Percentiles rank a stretch among this genome's conserved stretches.
Evolutionary conservation across 2,113 vertebrate species (phyloP).

Genomic region (Eurystomus gularis): DNA sequence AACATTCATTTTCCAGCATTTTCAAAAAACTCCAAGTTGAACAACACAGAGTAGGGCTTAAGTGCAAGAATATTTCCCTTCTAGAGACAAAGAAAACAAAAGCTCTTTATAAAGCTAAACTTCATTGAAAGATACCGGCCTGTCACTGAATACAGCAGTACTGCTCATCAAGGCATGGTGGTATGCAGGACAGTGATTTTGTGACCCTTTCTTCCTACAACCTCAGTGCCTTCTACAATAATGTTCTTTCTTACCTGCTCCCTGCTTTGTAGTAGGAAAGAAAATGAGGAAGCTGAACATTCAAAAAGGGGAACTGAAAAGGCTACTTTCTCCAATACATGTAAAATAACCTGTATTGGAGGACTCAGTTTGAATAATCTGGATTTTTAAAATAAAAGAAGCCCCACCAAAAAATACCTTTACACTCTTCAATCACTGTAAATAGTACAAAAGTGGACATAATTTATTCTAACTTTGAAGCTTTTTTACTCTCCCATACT

Average conservation of each 20-base stretch:
- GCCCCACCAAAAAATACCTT: accelerated
- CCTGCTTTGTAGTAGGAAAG: not conserved
- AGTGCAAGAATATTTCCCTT: not conserved
- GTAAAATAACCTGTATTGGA: not conserved
- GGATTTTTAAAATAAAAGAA: not conserved
- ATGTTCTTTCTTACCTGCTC: accelerated
- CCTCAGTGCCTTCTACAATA: not conserved
- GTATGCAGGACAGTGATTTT: not conserved
- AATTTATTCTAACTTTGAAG: not conserved
- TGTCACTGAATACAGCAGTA: not conserved
- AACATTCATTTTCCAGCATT: not conserved
- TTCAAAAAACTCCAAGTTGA: not conserved
- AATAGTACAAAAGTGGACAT: not conserved
- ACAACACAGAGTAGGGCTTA: not conserved
- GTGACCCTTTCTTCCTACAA: not conserved
- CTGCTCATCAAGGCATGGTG: not conserved
- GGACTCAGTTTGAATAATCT: not conserved
- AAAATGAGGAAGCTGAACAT: not conserved
- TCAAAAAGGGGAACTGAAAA: not conserved
- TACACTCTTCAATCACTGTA: not conserved
- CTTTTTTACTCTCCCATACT: not conserved
- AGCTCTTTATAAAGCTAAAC: not conserved
- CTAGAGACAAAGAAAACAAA: not conserved
- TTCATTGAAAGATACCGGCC: not conserved
- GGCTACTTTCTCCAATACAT: not conserved